Percentiles rank a stretch among this genome's conserved stretches.
These are phyloP conservation scores for Trichogramma dendrolimi DNA, from an alignment of 2,888 invertebrate genomes.

Conservation along the genomic window DNA sequence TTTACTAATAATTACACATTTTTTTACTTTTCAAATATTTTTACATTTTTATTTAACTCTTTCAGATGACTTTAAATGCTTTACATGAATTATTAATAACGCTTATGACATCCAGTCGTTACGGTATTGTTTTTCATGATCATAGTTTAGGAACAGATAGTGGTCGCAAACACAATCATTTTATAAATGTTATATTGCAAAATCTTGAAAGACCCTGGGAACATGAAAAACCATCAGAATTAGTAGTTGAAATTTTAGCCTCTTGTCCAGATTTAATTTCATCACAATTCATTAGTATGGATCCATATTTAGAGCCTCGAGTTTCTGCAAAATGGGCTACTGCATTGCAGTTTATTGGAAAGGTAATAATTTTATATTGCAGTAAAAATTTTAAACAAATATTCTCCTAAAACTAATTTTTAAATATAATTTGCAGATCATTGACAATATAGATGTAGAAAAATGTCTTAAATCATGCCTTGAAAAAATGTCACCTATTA, in stretches of 20 bases:
- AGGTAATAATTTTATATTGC: constrained; percentile 32
- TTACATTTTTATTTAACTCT: constrained; percentile 8
- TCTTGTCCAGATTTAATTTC: constrained; percentile 71
- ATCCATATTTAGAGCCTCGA: constrained; percentile 60
- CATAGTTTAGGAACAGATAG: constrained; percentile 59
- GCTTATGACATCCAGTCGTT: constrained; percentile 70
- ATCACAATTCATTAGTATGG: constrained; percentile 59
- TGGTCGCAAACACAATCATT: constrained; percentile 60
- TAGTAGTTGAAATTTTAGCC: constrained; percentile 61
- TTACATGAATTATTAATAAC: constrained; percentile 69
- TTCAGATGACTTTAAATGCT: constrained; percentile 55
- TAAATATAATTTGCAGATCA: constrained; percentile 34
- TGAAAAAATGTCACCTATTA: constrained; percentile 53
- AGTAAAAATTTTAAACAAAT: background rate
- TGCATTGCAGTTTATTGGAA: constrained; percentile 42
- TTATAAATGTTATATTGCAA: constrained; percentile 62
- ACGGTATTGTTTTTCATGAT: constrained; percentile 75
- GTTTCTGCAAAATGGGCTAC: constrained; percentile 44
- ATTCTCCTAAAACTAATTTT: constrained; percentile 1
- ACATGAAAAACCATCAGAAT: constrained; percentile 61
- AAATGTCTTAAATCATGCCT: constrained; percentile 54
- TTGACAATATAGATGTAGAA: constrained; percentile 39
- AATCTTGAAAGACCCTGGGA: constrained; percentile 68
- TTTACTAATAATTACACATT: background rate
- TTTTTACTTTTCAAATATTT: constrained; percentile 4